Conservation (phyloP, 2,797 vertebrate species). For the Psittacula derbiana region DNA sequence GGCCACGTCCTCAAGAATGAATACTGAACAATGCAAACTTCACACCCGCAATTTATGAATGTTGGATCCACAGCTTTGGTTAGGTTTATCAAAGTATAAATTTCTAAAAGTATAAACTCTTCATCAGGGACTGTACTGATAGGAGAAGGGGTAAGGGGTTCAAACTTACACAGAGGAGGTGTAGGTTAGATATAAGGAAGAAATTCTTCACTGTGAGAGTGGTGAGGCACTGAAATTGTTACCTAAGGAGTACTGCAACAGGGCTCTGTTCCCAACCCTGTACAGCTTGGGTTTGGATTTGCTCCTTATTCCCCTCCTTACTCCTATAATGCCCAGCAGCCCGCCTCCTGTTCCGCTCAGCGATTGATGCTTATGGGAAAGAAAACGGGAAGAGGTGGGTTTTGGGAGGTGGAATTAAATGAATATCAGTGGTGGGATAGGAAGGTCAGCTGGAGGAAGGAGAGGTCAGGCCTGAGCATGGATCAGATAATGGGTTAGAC, state of each 20-base stretch:
- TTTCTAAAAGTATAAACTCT: neutral
- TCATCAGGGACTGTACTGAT: neutral
- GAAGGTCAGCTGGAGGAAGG: conserved; percentile 40
- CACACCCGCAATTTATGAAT: neutral
- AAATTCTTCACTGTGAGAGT: neutral
- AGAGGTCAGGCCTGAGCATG: neutral
- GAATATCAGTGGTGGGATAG: neutral
- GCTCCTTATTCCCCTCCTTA: neutral
- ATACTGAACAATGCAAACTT: neutral
- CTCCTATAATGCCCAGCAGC: neutral
- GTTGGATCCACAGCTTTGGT: neutral
- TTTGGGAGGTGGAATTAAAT: conserved; percentile 9
- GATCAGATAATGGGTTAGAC: conserved; percentile 43
- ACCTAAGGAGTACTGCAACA: neutral
- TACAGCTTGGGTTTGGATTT: neutral
- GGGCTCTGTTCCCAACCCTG: neutral
- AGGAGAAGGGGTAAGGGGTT: neutral
- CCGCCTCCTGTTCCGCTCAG: fast-evolving
- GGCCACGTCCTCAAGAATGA: neutral
- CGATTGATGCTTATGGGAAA: neutral
- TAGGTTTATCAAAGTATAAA: neutral
- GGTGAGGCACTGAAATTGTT: neutral
- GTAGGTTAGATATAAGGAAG: neutral
- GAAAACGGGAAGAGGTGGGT: neutral
- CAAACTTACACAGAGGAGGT: neutral